Evolutionary conservation across 2,113 vertebrate genomes (phyloP).

Genomic region (Pseudopipra pipra): DNA sequence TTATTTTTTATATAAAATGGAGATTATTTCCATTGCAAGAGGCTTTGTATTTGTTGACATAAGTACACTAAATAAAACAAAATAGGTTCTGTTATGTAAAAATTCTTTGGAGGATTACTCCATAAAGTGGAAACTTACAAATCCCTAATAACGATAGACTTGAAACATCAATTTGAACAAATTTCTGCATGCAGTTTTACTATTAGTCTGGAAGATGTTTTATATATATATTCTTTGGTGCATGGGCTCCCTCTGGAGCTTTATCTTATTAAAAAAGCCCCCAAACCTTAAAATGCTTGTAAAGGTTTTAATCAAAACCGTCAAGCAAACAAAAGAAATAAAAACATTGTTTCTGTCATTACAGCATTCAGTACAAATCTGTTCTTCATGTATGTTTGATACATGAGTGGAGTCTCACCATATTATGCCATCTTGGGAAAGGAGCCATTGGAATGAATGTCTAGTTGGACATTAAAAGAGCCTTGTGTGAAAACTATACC

Average conservation of each 20-base stretch:
- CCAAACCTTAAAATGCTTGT: background rate
- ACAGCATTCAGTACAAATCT: background rate
- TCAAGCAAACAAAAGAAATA: background rate
- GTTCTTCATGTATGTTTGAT: background rate
- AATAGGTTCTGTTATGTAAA: background rate
- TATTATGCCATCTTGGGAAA: background rate
- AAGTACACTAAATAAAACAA: background rate
- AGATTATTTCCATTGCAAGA: background rate
- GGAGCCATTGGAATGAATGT: background rate
- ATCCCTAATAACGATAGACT: background rate
- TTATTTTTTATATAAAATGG: background rate
- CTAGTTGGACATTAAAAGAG: background rate
- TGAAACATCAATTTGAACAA: background rate
- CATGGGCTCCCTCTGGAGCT: slow-evolving; percentile 44
- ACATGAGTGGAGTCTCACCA: background rate
- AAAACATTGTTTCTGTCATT: background rate
- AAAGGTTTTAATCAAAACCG: background rate
- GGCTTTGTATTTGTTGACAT: background rate
- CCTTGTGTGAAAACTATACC: background rate
- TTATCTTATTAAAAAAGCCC: background rate
- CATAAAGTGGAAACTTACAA: background rate
- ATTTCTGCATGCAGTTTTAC: background rate
- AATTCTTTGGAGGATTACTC: background rate
- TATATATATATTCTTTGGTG: background rate
- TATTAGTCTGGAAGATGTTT: background rate